Evolutionary conservation across 2,888 invertebrate genomes (phyloP), one percentile per base, ranked within the genome.

Genomic region (Coleophora flavipennella): DNA sequence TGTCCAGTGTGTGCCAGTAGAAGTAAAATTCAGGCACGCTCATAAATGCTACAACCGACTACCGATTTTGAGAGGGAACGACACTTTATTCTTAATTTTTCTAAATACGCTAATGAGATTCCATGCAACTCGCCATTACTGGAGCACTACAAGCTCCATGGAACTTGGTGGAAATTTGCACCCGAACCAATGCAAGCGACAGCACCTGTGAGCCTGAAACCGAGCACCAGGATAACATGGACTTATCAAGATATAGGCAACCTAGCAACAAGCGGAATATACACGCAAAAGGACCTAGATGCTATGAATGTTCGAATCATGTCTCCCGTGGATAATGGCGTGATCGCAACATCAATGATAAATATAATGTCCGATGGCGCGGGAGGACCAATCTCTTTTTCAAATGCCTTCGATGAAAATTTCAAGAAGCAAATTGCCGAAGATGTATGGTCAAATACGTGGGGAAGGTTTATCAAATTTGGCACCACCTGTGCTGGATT

Each of bases 401-500:
- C 33, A 13, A 13, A 33, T 13, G 13, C 13, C 13, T 13, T 33
- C 33, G 13, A 13, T 33, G 33, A 33, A 3, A 10, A 13, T 33
- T 8, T 13, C 12, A 11, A 33, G 10, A 10, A 33, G 13, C 13
- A 33, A 13, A 11, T 33, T 10, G 33, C 33, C 13, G 33, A 33
- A 13, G 33, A 33, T 11, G 11, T 35, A 35, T 35, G 20, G 35
- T 35, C 35, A n/a, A 35, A 35, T 25, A 14, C 26, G 4, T 35
- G 35, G 35, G 35, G 35, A 4, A 35, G n/a, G 25, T 35, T 35
- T 26, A 35, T 26, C 26, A 26, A 26, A 26, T 35, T 35, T 35
- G 35, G 35, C 11, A 35, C 20, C 12, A n/a, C n/a, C 11, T 35
- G 35, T 35, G 20, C 35, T 25, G 35, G 35, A 3, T n/a, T 35